Evolutionary conservation across 1,140 invertebrate species (phyloP).

Genomic region (Drosophila kanapiae): DNA sequence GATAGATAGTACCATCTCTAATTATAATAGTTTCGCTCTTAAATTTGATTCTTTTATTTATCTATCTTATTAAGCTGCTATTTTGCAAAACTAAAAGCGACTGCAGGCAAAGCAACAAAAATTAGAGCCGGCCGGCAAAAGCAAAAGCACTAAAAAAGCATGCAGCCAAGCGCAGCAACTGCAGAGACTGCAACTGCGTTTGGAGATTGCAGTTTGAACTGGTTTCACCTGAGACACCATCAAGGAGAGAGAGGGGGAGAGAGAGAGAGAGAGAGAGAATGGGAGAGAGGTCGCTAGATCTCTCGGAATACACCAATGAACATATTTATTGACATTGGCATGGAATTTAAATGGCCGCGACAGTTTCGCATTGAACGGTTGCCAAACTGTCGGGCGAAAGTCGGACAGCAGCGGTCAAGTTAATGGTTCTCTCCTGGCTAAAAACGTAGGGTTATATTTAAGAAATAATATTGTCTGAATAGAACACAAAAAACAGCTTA

Average conservation of each 20-base stretch:
- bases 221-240: conserved; percentile 50
- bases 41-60: background rate
- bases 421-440: background rate
- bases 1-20: background rate
- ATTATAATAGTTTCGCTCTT: background rate
- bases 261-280: conserved; percentile 3
- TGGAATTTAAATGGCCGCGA: conserved; percentile 47
- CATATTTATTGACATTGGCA: conserved; percentile 46
- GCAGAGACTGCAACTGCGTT: conserved; percentile 41
- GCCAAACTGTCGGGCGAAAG: conserved; percentile 38
- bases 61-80: background rate
- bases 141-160: conserved; percentile 13
- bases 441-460: background rate
- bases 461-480: background rate
- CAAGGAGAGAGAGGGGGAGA: conserved; percentile 3
- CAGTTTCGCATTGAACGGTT: conserved; percentile 36
- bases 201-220: conserved; percentile 62
- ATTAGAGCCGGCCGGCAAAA: conserved; percentile 67
- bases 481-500: no score
- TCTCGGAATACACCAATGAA: conserved; percentile 30
- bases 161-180: conserved; percentile 54
- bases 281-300: conserved; percentile 27
- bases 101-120: conserved; percentile 12
- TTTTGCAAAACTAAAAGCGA: conserved; percentile 11
- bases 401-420: conserved; percentile 19